Evolutionary conservation across 2,113 vertebrate species (phyloP), one percentile per base, ranked within the genome.

Genomic region (Desmodus rotundus): DNA sequence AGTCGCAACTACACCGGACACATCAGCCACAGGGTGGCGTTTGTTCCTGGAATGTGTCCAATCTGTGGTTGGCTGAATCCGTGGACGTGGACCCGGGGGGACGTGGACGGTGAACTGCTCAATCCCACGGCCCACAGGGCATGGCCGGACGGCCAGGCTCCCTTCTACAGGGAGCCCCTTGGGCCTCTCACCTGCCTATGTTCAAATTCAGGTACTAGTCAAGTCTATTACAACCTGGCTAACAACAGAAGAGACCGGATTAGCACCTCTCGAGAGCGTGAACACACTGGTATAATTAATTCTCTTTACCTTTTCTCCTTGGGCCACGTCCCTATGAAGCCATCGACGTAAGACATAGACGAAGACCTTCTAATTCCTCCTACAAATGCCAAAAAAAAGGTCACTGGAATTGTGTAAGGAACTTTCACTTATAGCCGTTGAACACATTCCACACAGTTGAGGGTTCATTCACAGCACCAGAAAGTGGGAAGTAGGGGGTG

Each of bases 301-400:
- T n/a, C 80, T 85, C 24, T 80, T 98, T 97, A 99, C 99, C 99
- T 98, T 98, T 99, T 99, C 96, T 99, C 99, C 98, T 99, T 99
- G 85, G 99, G 99, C 99, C 99, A 99, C 0, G 99, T 99, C 72
- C 99, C 99, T 76, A 99, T 98, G 97, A 99, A 99, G n/a, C 99
- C 99, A 97, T 99, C 99, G 78, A 99, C 99, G 24, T 99, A 99
- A 85, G 99, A 99, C 99, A 99, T 99, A 47, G 99, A 99, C n/a
- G 99, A 98, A 93, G 99, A 99, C 96, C 99, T 99, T 97, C 99
- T 99, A 96, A 99, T 99, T 97, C 99, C 98, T 98, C 99, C 99
- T 99, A 78, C 58, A 94, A 96, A 97, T 93, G 33, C n/a, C 2
- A 28, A 45, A 33, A 97, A 12, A 95, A 94, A 81, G 93, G 74